Conservation (phyloP, 1,140 invertebrate species). For the Anadara kagoshimensis region DNA sequence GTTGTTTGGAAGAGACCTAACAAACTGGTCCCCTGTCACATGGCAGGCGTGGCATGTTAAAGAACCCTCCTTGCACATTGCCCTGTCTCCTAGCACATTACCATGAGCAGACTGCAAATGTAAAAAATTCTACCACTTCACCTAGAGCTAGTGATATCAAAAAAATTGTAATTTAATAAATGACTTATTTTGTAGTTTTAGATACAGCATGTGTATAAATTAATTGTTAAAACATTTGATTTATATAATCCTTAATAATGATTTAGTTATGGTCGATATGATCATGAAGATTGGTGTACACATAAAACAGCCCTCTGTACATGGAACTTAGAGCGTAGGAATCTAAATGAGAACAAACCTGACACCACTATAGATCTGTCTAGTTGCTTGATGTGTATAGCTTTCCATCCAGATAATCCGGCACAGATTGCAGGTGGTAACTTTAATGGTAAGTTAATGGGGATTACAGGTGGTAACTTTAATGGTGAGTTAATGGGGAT, state of each 20-base stretch:
- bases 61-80: too few species aligned
- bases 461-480: constrained; percentile 65
- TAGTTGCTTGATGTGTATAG: constrained; percentile 71
- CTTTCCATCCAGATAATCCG: constrained; percentile 72
- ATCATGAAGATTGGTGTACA: constrained; percentile 74
- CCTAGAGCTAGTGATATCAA: too few species aligned
- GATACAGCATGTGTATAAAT: background rate
- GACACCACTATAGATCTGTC: constrained; percentile 68
- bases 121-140: too few species aligned
- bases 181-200: too few species aligned
- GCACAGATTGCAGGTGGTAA: constrained; percentile 70
- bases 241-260: constrained; percentile 38
- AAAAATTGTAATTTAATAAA: too few species aligned
- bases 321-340: constrained; percentile 71
- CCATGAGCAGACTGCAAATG: too few species aligned
- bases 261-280: constrained; percentile 68
- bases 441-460: constrained; percentile 67
- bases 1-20: too few species aligned
- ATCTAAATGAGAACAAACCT: constrained; percentile 70
- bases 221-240: background rate
- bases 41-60: too few species aligned
- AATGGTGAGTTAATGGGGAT: constrained; percentile 25
- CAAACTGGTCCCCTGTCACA: too few species aligned
- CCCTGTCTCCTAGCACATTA: too few species aligned
- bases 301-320: constrained; percentile 70